A percentile compares a stretch with the other conserved stretches of the same genome.
These are phyloP conservation scores for Euthynnus affinis DNA, from an alignment of 2,797 vertebrate genomes.

Conservation along the genomic window DNA sequence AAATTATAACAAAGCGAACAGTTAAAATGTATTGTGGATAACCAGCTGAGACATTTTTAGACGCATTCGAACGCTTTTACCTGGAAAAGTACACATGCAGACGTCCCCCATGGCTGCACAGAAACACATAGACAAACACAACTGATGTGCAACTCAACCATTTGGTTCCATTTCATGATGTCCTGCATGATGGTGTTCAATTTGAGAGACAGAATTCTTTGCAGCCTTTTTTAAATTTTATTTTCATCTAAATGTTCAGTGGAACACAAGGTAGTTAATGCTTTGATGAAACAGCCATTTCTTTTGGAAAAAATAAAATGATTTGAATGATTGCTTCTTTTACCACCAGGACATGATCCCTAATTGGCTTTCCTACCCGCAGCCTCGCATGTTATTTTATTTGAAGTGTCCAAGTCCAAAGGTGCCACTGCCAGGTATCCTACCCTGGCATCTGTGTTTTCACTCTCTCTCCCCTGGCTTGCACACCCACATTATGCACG, in stretches of 20 bases:
- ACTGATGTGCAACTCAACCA: constrained; percentile 1
- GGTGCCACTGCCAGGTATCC: background rate
- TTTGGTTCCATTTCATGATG: constrained; percentile 15
- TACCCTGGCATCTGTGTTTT: background rate
- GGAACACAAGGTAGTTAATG: background rate
- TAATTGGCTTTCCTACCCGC: background rate
- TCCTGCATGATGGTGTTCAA: background rate
- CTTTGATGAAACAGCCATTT: background rate
- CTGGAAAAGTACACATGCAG: constrained; percentile 14
- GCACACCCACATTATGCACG: background rate
- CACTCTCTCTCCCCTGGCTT: too few relatives aligned
- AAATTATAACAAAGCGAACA: constrained; percentile 31
- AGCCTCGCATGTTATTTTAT: background rate
- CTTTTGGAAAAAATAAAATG: background rate
- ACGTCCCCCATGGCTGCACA: background rate
- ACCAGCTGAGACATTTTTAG: constrained; percentile 23
- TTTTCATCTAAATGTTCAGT: constrained; percentile 5
- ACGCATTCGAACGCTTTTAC: constrained; percentile 7
- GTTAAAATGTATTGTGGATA: constrained; percentile 30
- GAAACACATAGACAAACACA: constrained; percentile 1
- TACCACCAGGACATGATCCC: background rate
- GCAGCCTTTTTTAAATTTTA: background rate
- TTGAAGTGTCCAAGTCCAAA: background rate
- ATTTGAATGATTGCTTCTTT: too few relatives aligned
- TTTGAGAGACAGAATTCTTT: background rate